These are phyloP conservation scores for Drosophila ezoana DNA, from an alignment of 2,888 invertebrate genomes.

Conservation along the genomic window DNA sequence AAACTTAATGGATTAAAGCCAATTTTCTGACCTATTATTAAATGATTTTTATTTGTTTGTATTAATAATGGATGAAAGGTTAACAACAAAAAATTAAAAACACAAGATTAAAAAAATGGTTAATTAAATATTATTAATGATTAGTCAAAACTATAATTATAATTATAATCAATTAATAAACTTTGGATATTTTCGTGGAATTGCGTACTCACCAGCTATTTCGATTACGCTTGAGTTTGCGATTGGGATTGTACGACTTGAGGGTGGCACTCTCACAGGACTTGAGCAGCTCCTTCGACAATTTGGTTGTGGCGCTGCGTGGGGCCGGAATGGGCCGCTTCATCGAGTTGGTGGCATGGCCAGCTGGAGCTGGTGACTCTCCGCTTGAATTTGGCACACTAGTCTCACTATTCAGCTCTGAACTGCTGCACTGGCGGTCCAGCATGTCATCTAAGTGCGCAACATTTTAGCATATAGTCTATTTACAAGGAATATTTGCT, in stretches of 20 bases:
- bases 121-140: no score
- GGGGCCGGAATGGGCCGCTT: constrained; percentile 81
- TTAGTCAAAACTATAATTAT: no score
- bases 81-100: no score
- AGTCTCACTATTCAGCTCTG: constrained; percentile 71
- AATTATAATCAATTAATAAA: no score
- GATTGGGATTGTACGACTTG: constrained; percentile 84
- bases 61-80: no score
- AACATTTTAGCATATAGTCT: not conserved
- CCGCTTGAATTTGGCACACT: constrained; percentile 74
- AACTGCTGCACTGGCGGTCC: constrained; percentile 75
- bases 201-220: constrained; percentile 78
- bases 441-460: constrained; percentile 72
- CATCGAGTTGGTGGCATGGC: constrained; percentile 68
- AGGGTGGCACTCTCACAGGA: constrained; percentile 77
- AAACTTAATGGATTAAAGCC: no score
- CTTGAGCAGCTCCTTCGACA: constrained; percentile 73
- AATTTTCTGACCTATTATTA: no score
- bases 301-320: constrained; percentile 64
- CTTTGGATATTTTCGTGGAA: no score
- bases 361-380: constrained; percentile 63
- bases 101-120: no score
- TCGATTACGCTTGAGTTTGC: constrained; percentile 83
- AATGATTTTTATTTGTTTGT: no score
- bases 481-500: no score